Conservation (phyloP, 1,140 invertebrate genomes). For the Aphaenogaster ashmeadi region DNA sequence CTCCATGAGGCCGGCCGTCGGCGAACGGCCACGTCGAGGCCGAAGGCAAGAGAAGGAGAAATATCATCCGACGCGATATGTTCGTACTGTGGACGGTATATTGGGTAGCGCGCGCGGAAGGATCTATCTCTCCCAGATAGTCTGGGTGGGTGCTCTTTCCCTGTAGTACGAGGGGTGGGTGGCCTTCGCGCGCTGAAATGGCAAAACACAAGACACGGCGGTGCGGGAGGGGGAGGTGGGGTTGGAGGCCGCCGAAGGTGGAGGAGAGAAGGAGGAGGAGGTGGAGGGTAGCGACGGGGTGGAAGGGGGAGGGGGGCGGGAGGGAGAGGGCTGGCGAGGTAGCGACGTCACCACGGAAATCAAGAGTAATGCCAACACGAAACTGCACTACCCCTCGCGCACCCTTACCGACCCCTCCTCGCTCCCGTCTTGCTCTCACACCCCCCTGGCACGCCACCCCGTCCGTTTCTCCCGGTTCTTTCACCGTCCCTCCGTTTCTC, state of each 20-base stretch:
- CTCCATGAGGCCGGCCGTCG: slow-evolving; percentile 26
- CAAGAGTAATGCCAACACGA: slow-evolving; percentile 88
- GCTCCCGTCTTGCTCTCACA: slow-evolving; percentile 66
- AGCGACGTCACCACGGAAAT: slow-evolving; percentile 87
- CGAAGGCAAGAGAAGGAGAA: slow-evolving; percentile 36
- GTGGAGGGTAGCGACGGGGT: slow-evolving; percentile 28
- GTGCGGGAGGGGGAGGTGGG: slow-evolving; percentile 17
- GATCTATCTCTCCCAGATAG: slow-evolving; percentile 76
- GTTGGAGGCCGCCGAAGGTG: slow-evolving; percentile 57
- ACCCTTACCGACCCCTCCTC: slow-evolving; percentile 79
- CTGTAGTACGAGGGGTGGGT: slow-evolving; percentile 69
- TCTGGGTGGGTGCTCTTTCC: slow-evolving; percentile 75
- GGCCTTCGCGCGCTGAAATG: slow-evolving; percentile 69
- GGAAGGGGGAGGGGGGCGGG: slow-evolving; percentile 35
- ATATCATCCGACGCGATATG: slow-evolving; percentile 56
- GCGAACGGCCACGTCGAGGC: slow-evolving; percentile 37
- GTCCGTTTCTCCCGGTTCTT: slow-evolving; percentile 60
- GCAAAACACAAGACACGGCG: slow-evolving; percentile 75
- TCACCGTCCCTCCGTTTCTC: slow-evolving; percentile 51
- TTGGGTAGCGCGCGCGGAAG: slow-evolving; percentile 56
- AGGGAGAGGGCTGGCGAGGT: slow-evolving; percentile 80
- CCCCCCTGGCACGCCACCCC: slow-evolving; percentile 20
- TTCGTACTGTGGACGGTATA: slow-evolving; percentile 58
- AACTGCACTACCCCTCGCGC: slow-evolving; percentile 87
- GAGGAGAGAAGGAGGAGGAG: slow-evolving; percentile 63